These are phyloP conservation scores for Rhizoglyphus robini DNA, from an alignment of 1,140 invertebrate species.

Conservation along the genomic window DNA sequence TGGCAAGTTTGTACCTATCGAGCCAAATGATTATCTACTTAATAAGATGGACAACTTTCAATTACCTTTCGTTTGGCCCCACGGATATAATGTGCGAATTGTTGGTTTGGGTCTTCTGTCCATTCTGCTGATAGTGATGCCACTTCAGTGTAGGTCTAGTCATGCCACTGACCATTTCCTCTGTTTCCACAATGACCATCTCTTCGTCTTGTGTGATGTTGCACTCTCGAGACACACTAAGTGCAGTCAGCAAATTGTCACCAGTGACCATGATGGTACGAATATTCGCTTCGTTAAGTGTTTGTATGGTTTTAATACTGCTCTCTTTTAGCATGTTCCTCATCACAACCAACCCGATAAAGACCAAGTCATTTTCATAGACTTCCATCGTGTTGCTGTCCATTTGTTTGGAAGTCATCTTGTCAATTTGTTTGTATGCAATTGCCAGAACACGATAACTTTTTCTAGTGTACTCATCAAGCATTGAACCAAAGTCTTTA, in stretches of 20 bases:
- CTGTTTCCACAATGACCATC: conserved; percentile 45
- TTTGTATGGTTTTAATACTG: conserved; percentile 59
- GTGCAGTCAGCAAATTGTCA: conserved; percentile 89
- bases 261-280: conserved; percentile 94
- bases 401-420: conserved; percentile 36
- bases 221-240: conserved; percentile 88
- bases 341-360: conserved; percentile 74
- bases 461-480: conserved; percentile 63
- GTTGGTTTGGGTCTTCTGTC: background rate
- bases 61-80: too few relatives aligned
- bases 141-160: too few relatives aligned
- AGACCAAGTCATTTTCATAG: conserved; percentile 67
- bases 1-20: conserved; percentile 51
- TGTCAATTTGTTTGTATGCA: conserved; percentile 45
- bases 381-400: conserved; percentile 37
- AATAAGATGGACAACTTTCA: too few relatives aligned
- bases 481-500: conserved; percentile 46
- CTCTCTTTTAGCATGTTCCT: conserved; percentile 80
- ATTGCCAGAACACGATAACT: conserved; percentile 79
- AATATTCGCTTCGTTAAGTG: conserved; percentile 64
- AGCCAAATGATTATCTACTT: conserved; percentile 5
- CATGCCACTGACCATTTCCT: too few relatives aligned
- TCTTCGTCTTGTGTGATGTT: conserved; percentile 62
- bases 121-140: background rate
- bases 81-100: too few relatives aligned